Conservation (phyloP, 2,113 vertebrate genomes). For the Tychaedon coryphoeus region DNA sequence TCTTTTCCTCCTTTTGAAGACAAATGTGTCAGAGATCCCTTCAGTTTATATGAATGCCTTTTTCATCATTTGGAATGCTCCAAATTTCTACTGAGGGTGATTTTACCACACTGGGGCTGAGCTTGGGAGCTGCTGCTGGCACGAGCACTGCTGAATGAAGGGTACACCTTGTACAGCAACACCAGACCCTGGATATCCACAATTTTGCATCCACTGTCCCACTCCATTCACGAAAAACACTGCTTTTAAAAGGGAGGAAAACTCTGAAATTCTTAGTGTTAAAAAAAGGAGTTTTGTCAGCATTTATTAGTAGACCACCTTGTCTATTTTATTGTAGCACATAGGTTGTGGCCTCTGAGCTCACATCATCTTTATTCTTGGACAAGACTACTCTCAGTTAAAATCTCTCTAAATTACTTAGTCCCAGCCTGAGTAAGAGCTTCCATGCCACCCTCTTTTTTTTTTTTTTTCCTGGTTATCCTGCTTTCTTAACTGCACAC, state of each 20-base stretch:
- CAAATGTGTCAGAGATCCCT: not conserved
- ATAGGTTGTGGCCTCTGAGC: not conserved
- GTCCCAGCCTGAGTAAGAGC: rapidly evolving
- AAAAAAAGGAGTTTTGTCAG: not conserved
- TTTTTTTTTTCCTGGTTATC: not conserved
- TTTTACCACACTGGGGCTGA: not conserved
- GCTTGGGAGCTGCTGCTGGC: not conserved
- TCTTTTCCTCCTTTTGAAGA: not conserved
- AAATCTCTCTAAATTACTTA: not conserved
- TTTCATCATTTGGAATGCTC: not conserved
- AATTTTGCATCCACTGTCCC: not conserved
- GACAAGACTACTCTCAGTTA: not conserved
- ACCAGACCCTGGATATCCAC: not conserved
- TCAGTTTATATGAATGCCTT: not conserved
- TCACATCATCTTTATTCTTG: not conserved
- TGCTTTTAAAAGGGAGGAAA: not conserved
- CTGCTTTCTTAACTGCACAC: not conserved
- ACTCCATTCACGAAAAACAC: not conserved
- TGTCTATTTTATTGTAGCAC: not conserved
- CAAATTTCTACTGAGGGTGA: not conserved
- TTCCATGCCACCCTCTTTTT: not conserved
- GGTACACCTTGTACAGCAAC: not conserved
- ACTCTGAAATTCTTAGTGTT: not conserved
- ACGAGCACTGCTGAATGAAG: rapidly evolving
- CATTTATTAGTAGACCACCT: rapidly evolving